Evolutionary conservation across 2,888 invertebrate species (phyloP), one percentile per base, ranked within the genome.

Genomic region (Leptopilina syphax): DNA sequence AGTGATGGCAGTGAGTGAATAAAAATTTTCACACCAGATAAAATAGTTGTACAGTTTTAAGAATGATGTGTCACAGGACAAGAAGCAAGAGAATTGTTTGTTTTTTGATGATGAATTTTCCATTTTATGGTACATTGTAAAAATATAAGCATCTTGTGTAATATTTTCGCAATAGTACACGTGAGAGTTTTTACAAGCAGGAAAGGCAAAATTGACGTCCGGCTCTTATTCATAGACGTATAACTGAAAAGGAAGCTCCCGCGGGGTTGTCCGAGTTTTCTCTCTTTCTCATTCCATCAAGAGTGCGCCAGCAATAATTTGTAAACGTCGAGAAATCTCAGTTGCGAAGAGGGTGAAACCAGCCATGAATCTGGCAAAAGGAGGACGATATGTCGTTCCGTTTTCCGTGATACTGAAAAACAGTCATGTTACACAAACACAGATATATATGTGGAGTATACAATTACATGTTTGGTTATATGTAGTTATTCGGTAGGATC

Each of bases 331-430:
- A 57, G 73, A 41, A 73, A 73, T 73, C 73, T 73, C 73, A 73
- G 73, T 73, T 57, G 57, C 73, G 57, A 57, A 27, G 73, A 73
- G 73, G 57, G 73, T 73, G 73, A 73, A 73, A 57, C 73, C n/a
- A 73, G 73, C 73, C 73, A 73, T 73, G 57, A 73, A 73, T 73
- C 73, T 73, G 54, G 73, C 73, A 54, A 73, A 73, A 73, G 57
- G 73, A 54, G 10, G 44, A 50, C 73, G 27, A 70, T 70, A 63
- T 63, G 63, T 63, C 63, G 63, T 63, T 63, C 3, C 44, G 67
- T 67, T 44, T 67, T 47, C 47, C 27, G 50, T 70, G 50, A 70
- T 27, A 24, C 13, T 27, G 27, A 24, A 8, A 68, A 50, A 41
- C 41, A 34, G n/a, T 41, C 66, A 66, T 41, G 9, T 13, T 12